These are phyloP conservation scores for Corydoras sp. DNA, from an alignment of 2,113 vertebrate genomes.

Conservation along the genomic window DNA sequence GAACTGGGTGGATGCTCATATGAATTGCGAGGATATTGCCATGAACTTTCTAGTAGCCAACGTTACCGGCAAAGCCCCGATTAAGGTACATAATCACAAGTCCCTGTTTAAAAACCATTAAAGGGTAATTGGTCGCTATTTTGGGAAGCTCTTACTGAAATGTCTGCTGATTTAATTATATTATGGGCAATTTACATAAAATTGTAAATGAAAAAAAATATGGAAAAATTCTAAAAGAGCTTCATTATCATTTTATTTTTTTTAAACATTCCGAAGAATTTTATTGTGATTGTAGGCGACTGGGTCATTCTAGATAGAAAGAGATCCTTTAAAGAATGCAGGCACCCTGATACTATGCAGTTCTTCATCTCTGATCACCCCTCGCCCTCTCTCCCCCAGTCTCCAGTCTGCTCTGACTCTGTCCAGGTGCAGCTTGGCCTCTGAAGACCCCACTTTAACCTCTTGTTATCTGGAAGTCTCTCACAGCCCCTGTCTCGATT, in stretches of 20 bases:
- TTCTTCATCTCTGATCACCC: constrained; percentile 62
- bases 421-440: constrained; percentile 56
- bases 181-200: too few species aligned
- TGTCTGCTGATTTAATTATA: too few species aligned
- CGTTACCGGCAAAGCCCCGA: constrained; percentile 94
- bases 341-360: constrained; percentile 36
- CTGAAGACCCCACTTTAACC: constrained; percentile 57
- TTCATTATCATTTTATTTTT: too few species aligned
- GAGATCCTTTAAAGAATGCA: constrained; percentile 28
- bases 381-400: constrained; percentile 47
- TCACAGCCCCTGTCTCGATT: constrained; percentile 51
- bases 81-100: constrained; percentile 74
- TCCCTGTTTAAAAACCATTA: background rate
- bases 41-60: constrained; percentile 99
- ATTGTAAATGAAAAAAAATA: too few species aligned
- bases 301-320: background rate
- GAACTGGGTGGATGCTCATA: constrained; percentile 96
- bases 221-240: too few species aligned
- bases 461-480: constrained; percentile 64
- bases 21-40: constrained; percentile 98
- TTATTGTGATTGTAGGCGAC: too few species aligned
- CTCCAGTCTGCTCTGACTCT: constrained; percentile 36
- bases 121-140: too few species aligned
- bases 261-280: too few species aligned
- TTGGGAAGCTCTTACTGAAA: too few species aligned